These are phyloP conservation scores for Oscheius myriophilus DNA, from an alignment of 2,888 invertebrate species.

Conservation along the genomic window DNA sequence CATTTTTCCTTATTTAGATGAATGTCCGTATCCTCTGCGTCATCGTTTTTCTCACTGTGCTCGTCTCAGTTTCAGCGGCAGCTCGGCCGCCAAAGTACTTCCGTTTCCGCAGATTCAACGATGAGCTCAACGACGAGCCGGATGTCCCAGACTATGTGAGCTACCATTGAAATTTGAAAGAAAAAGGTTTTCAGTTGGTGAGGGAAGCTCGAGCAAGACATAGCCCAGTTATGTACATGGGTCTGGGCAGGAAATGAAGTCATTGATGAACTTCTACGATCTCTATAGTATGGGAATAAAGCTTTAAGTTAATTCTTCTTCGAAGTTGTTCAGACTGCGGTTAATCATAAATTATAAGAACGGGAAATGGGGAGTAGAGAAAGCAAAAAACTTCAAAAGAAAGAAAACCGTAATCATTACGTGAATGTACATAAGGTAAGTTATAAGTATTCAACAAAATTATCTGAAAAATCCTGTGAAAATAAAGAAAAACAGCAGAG, in stretches of 20 bases:
- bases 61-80: not conserved
- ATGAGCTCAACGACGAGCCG: not conserved
- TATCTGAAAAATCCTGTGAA: no score
- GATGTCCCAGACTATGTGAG: not conserved
- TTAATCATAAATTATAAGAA: no score
- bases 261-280: no score
- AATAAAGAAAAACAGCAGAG: no score
- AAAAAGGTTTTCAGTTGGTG: conserved; percentile 7
- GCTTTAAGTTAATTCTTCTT: no score
- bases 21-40: conserved; percentile 8
- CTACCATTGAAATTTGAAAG: not conserved
- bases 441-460: no score
- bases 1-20: not conserved
- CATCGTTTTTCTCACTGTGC: conserved; percentile 1
- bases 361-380: no score
- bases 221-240: conserved; percentile 20
- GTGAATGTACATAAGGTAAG: no score
- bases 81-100: conserved; percentile 14
- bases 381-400: no score
- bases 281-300: no score
- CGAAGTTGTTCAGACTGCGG: no score
- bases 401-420: no score
- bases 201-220: not conserved
- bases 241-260: conserved; percentile 9
- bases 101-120: conserved; percentile 20